phyloP scores from a whole-genome alignment of 1,140 invertebrate species.

The Archivesica marissinica region DNA sequence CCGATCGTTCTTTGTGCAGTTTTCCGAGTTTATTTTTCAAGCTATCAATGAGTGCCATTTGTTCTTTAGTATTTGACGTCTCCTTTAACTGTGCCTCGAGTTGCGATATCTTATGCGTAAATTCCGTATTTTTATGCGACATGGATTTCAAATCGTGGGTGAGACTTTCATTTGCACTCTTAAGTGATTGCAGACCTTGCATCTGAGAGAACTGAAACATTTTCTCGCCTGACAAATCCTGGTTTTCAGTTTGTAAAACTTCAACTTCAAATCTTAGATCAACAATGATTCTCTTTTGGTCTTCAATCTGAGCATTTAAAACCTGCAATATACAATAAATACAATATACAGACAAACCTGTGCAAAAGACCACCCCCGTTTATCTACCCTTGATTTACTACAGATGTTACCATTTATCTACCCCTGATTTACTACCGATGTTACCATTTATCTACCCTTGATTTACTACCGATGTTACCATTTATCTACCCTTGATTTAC shows the following conservation, averaged over 20 bases:
- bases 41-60: constrained; percentile 47
- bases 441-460: too few relatives aligned
- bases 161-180: constrained; percentile 29
- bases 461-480: too few relatives aligned
- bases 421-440: too few relatives aligned
- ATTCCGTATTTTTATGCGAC: constrained; percentile 56
- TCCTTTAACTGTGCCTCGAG: constrained; percentile 52
- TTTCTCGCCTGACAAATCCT: constrained; percentile 42
- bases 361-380: too few relatives aligned
- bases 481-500: too few relatives aligned
- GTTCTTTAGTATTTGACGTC: constrained; percentile 39
- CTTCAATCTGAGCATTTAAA: constrained; percentile 37
- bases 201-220: constrained; percentile 55
- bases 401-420: too few relatives aligned
- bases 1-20: constrained; percentile 57
- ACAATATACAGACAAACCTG: too few relatives aligned
- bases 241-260: constrained; percentile 30
- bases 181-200: constrained; percentile 46
- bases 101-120: constrained; percentile 33
- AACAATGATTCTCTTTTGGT: constrained; percentile 34
- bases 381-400: too few relatives aligned
- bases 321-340: too few relatives aligned
- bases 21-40: constrained; percentile 61
- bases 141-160: constrained; percentile 42
- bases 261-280: constrained; percentile 49